These are phyloP conservation scores for Helleia helle DNA, from an alignment of 2,888 invertebrate genomes.

Conservation along the genomic window DNA sequence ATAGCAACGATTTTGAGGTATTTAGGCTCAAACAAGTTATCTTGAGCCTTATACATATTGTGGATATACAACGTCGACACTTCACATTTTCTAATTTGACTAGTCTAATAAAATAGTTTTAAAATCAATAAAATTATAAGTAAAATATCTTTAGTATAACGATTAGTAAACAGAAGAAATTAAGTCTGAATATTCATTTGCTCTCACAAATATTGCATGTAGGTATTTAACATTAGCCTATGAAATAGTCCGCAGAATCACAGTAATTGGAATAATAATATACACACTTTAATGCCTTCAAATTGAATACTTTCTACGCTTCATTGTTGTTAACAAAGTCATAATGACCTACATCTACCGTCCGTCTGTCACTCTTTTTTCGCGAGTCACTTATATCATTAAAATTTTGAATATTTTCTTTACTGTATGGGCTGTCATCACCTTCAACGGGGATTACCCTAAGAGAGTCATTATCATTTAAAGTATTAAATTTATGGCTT, in stretches of 20 bases:
- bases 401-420: conserved; percentile 44
- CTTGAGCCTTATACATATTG: conserved; percentile 11
- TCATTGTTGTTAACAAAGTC: conserved; percentile 47
- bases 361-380: conserved; percentile 63
- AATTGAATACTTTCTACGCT: conserved; percentile 38
- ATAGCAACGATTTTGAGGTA: too few species aligned
- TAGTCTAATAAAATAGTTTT: conserved; percentile 50
- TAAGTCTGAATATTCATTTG: conserved; percentile 6
- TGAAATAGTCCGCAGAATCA: conserved; percentile 32
- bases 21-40: too few species aligned
- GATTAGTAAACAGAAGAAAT: conserved; percentile 20
- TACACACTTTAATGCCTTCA: conserved; percentile 33
- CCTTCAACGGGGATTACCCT: conserved; percentile 52
- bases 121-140: conserved; percentile 24
- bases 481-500: conserved; percentile 13
- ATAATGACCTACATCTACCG: conserved; percentile 50
- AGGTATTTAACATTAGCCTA: conserved; percentile 8
- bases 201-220: conserved; percentile 3
- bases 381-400: conserved; percentile 63
- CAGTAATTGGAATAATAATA: conserved; percentile 50
- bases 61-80: conserved; percentile 40
- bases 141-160: conserved; percentile 28
- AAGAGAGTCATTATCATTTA: conserved; percentile 36
- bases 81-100: conserved; percentile 62
- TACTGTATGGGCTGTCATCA: conserved; percentile 36